Conservation (phyloP, 2,113 vertebrate species). For the Ameiurus melas region DNA sequence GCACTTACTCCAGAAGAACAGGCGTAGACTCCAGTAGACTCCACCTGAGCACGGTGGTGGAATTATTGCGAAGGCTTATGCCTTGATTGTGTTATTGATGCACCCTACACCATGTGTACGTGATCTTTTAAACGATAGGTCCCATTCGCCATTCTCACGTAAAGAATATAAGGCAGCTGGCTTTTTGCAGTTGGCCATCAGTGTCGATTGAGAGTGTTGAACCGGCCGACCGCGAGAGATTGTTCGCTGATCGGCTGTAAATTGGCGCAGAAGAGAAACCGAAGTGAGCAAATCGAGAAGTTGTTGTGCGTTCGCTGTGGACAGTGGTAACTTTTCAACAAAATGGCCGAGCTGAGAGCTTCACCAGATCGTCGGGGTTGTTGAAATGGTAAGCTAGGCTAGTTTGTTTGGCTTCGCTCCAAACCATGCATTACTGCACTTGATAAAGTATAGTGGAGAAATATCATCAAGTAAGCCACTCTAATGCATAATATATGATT, state of each 20-base stretch:
- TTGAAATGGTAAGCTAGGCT: neutral
- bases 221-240: neutral
- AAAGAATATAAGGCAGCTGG: neutral
- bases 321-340: neutral
- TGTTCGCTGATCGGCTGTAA: neutral
- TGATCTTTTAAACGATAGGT: neutral
- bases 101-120: too few relatives aligned
- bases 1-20: neutral
- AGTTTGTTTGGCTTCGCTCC: neutral
- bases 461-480: neutral
- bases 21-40: neutral
- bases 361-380: neutral
- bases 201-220: neutral
- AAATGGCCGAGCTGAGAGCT: neutral
- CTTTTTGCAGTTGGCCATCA: neutral
- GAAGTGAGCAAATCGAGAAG: neutral
- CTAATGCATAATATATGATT: neutral
- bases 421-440: neutral
- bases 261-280: neutral
- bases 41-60: neutral
- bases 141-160: neutral
- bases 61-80: neutral
- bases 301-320: neutral
- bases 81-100: neutral
- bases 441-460: neutral